These are phyloP conservation scores for Chrysemys picta DNA, from an alignment of 2,113 vertebrate genomes.

Conservation along the genomic window DNA sequence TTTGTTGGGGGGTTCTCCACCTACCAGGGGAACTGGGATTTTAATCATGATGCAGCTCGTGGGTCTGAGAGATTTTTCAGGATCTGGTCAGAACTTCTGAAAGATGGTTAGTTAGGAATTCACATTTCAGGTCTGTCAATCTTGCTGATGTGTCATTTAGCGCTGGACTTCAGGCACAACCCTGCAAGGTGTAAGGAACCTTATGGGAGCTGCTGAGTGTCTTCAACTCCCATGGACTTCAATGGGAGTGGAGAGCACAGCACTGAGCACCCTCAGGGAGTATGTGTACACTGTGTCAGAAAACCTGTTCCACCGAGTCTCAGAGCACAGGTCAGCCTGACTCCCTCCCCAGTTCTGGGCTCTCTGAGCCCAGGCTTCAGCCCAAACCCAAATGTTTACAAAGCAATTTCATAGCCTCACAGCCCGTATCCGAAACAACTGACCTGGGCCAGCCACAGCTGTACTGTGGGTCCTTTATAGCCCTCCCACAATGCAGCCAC, in stretches of 20 bases:
- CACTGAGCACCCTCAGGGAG: no score
- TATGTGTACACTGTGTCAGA: neutral
- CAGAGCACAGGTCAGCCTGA: neutral
- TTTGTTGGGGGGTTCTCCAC: no score
- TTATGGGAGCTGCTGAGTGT: no score
- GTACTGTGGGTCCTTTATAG: neutral
- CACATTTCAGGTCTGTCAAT: no score
- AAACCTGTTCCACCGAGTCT: neutral
- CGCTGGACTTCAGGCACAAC: no score
- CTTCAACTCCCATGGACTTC: no score
- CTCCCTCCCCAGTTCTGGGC: accelerated
- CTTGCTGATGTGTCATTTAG: no score
- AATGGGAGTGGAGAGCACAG: neutral
- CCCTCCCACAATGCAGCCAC: neutral
- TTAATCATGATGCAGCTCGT: neutral
- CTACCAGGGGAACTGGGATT: neutral
- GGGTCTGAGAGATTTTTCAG: no score
- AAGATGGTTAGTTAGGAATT: no score
- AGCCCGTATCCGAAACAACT: neutral
- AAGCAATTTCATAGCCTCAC: neutral
- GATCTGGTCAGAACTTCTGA: no score
- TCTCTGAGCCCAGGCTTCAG: neutral
- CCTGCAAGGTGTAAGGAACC: no score
- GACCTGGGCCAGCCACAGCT: neutral
- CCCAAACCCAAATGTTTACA: neutral